Conservation (phyloP, 53 echinoderm and acorn worm genomes). For the Astropecten irregularis region DNA sequence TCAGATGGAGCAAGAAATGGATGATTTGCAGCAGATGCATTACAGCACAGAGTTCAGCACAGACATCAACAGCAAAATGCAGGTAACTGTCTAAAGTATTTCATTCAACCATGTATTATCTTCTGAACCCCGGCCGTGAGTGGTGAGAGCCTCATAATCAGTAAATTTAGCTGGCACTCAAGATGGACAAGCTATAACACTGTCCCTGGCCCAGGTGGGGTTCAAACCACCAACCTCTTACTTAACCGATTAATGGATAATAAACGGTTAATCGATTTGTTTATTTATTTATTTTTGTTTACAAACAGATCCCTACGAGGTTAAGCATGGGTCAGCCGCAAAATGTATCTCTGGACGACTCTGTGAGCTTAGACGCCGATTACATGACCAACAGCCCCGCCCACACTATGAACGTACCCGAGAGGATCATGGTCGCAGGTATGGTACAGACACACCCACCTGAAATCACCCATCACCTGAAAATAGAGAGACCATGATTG, state of each 20-base stretch:
- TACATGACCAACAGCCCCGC: conserved; percentile 70
- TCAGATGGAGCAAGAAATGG: conserved; percentile 87
- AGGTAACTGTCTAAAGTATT: conserved; percentile 64
- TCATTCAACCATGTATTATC: background rate
- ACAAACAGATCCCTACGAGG: conserved; percentile 77
- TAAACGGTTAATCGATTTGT: too few species aligned
- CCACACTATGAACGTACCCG: conserved; percentile 90
- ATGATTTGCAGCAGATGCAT: conserved; percentile 70
- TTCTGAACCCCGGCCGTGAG: background rate
- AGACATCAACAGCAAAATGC: conserved; percentile 96
- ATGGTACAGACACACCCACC: too few species aligned
- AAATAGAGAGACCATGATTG: too few species aligned
- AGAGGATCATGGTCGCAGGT: conserved; percentile 89
- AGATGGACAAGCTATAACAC: background rate
- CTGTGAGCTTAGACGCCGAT: background rate
- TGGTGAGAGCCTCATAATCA: background rate
- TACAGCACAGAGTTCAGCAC: conserved; percentile 90
- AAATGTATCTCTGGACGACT: conserved; percentile 23
- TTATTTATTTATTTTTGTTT: too few species aligned
- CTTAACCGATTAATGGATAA: too few species aligned
- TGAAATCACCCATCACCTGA: too few species aligned
- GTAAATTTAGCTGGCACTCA: background rate
- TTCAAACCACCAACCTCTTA: too few species aligned
- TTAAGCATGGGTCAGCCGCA: conserved; percentile 84
- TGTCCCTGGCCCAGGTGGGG: too few species aligned